phyloP scores from a whole-genome alignment of 2,888 invertebrate genomes.

The Drosophila aldrichi region DNA sequence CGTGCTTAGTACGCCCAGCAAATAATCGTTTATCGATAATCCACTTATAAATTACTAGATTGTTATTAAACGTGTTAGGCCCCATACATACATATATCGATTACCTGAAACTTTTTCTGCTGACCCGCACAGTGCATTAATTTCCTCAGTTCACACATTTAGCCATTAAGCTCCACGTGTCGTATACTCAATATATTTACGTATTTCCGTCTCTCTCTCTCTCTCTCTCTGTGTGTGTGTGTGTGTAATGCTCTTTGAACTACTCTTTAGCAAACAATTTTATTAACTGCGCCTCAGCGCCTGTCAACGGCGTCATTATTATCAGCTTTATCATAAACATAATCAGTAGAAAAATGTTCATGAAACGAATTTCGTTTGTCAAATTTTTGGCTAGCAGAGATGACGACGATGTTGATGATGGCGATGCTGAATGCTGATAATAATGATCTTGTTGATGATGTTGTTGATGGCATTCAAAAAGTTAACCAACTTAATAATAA shows the following conservation, averaged over 20 bases:
- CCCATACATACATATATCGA: slow-evolving; percentile 1
- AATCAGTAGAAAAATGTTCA: slow-evolving; percentile 33
- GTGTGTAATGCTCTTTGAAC: slow-evolving; percentile 8
- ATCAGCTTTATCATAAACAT: slow-evolving; percentile 39
- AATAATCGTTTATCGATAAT: slow-evolving; percentile 15
- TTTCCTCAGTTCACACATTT: slow-evolving; percentile 23
- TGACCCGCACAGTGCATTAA: slow-evolving; percentile 7
- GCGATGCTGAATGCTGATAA: slow-evolving; percentile 2
- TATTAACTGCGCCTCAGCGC: slow-evolving; percentile 8
- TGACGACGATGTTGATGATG: not conserved
- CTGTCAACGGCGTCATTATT: slow-evolving; percentile 35
- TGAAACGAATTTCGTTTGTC: slow-evolving; percentile 1
- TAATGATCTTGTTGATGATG: not conserved
- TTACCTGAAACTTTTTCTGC: slow-evolving; percentile 11
- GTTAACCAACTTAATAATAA: slow-evolving; percentile 61
- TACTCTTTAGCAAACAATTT: slow-evolving; percentile 23
- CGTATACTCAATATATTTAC: slow-evolving; percentile 37
- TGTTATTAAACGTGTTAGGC: not conserved
- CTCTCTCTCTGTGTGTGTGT: not conserved
- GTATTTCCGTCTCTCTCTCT: not conserved
- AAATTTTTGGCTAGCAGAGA: slow-evolving; percentile 15
- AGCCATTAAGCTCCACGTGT: slow-evolving; percentile 26
- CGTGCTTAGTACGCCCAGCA: not conserved
- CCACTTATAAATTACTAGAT: slow-evolving; percentile 7
- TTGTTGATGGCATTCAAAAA: slow-evolving; percentile 37